Conservation (phyloP, 2,888 invertebrate species). For the Dinocampus coccinellae region DNA sequence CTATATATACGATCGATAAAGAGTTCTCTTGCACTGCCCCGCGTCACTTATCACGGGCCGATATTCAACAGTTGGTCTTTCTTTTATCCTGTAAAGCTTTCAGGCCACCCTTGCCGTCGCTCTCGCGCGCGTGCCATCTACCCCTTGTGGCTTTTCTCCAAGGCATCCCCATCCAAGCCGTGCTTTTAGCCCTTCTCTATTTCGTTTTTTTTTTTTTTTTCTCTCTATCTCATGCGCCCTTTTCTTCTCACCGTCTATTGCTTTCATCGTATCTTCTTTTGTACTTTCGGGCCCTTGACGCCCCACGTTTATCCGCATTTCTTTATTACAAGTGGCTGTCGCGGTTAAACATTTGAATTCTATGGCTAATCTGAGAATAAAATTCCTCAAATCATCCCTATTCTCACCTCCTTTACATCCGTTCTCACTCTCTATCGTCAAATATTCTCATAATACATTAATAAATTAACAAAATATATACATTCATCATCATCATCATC, state of each 20-base stretch:
- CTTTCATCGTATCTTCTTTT: slow-evolving; percentile 14
- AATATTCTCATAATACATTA: neutral
- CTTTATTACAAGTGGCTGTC: slow-evolving; percentile 24
- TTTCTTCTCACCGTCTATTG: too few relatives aligned
- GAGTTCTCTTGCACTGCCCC: slow-evolving; percentile 40
- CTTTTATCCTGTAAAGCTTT: slow-evolving; percentile 66
- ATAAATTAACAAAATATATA: slow-evolving; percentile 2
- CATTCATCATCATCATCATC: too few relatives aligned
- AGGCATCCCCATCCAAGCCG: slow-evolving; percentile 26
- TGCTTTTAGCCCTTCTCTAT: neutral
- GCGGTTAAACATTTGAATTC: neutral
- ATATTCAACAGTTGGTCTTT: slow-evolving; percentile 70
- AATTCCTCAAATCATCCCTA: neutral
- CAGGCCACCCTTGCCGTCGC: slow-evolving; percentile 8
- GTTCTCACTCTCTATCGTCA: too few relatives aligned
- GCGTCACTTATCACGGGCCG: slow-evolving; percentile 57
- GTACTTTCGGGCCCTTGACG: slow-evolving; percentile 55
- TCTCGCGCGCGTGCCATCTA: slow-evolving; percentile 43
- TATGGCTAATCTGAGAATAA: slow-evolving; percentile 3
- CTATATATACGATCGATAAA: slow-evolving; percentile 23
- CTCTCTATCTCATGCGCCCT: slow-evolving; percentile 50
- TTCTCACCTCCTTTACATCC: too few relatives aligned
- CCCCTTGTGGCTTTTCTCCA: slow-evolving; percentile 35
- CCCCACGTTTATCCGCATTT: slow-evolving; percentile 17
- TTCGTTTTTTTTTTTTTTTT: slow-evolving; percentile 29